These are phyloP conservation scores for Ganaspis sp. DNA, from an alignment of 1,140 invertebrate genomes.

Conservation along the genomic window DNA sequence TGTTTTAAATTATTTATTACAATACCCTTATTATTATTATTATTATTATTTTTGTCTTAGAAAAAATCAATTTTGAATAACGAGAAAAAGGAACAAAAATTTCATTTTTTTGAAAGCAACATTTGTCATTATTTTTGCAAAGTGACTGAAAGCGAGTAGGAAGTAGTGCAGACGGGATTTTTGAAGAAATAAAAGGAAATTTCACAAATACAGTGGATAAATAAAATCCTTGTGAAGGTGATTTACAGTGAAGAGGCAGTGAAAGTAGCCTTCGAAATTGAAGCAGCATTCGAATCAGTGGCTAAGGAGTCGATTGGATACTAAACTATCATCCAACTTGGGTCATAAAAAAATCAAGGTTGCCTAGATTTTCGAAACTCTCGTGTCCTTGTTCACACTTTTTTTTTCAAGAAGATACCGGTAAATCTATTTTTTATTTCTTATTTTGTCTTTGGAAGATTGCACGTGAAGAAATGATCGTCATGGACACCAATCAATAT, in stretches of 20 bases:
- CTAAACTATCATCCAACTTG: constrained; percentile 49
- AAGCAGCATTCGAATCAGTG: constrained; percentile 54
- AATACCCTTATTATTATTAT: too few species aligned
- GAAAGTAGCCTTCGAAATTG: constrained; percentile 60
- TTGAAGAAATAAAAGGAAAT: constrained; percentile 52
- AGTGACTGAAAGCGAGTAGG: constrained; percentile 39
- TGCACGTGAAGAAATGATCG: constrained; percentile 63
- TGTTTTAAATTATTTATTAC: too few species aligned
- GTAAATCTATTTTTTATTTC: constrained; percentile 44
- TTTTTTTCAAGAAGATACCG: constrained; percentile 53
- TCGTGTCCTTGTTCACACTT: constrained; percentile 55
- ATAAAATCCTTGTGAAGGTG: constrained; percentile 48
- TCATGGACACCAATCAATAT: constrained; percentile 65
- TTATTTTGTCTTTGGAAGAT: background rate
- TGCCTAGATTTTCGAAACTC: constrained; percentile 63
- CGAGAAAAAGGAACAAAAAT: too few species aligned
- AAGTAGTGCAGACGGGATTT: constrained; percentile 49
- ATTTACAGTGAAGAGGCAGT: constrained; percentile 54
- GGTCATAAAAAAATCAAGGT: constrained; percentile 64
- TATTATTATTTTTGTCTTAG: too few species aligned
- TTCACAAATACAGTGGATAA: constrained; percentile 43
- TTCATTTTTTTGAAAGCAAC: too few species aligned
- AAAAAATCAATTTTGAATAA: too few species aligned
- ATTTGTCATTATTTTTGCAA: too few species aligned
- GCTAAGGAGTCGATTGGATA: constrained; percentile 47